Conservation (phyloP, 2,113 vertebrate genomes). For the Panthera leo region DNA sequence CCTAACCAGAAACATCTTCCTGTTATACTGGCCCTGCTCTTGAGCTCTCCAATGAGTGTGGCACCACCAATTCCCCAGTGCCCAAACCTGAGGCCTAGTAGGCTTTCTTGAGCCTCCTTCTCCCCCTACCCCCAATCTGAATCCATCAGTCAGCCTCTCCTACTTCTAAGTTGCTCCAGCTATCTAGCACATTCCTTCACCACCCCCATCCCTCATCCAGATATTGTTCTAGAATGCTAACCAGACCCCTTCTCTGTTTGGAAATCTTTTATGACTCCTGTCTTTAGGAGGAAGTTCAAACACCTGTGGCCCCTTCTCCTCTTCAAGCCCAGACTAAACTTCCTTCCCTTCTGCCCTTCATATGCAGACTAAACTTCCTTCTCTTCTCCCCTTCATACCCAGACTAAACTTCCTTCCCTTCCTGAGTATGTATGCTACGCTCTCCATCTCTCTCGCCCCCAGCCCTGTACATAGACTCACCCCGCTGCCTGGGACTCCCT, state of each 20-base stretch:
- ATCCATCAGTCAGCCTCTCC: neutral
- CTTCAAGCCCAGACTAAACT: neutral
- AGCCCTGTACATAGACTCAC: neutral
- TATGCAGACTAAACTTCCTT: too few species aligned
- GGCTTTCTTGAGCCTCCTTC: neutral
- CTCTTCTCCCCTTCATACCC: too few species aligned
- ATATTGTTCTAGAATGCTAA: constrained; percentile 28
- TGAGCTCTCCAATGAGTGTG: neutral
- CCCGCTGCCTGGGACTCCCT: neutral
- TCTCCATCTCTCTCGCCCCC: neutral
- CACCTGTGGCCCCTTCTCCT: neutral
- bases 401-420: neutral
- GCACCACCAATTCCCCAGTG: neutral
- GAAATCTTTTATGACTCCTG: neutral
- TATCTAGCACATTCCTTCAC: neutral
- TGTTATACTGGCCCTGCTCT: neutral
- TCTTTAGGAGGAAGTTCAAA: neutral
- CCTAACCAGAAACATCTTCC: neutral
- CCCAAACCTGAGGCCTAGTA: neutral
- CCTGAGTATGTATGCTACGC: neutral
- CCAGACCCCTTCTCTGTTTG: neutral
- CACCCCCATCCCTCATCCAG: neutral
- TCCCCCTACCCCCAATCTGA: neutral
- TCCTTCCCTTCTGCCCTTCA: too few species aligned
- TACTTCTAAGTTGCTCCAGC: neutral